Evolutionary conservation across 1,140 invertebrate genomes (phyloP).

Genomic region (Drosophila pectinifera): DNA sequence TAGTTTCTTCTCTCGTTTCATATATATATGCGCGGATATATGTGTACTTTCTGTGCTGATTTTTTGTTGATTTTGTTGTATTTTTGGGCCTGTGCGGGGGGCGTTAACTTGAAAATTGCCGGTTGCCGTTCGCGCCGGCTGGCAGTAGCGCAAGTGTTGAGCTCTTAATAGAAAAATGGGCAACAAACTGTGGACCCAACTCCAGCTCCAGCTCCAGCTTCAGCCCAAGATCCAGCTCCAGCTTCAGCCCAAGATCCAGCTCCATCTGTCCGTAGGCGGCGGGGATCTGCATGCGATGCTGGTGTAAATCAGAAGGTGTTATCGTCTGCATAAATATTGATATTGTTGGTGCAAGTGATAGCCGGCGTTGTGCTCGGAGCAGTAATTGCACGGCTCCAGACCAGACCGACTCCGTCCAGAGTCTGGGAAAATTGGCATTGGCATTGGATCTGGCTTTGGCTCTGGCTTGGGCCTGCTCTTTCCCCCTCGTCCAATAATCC

Average conservation of each 20-base stretch:
- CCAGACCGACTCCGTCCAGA: constrained; percentile 17
- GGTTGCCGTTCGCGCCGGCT: constrained; percentile 56
- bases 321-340: constrained; percentile 84
- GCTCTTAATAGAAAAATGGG: constrained; percentile 81
- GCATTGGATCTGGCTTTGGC: constrained; percentile 38
- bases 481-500: constrained; percentile 51
- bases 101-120: constrained; percentile 81
- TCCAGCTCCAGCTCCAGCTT: background rate
- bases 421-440: constrained; percentile 74
- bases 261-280: constrained; percentile 45
- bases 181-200: constrained; percentile 21
- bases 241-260: constrained; percentile 5
- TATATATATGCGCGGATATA: constrained; percentile 31
- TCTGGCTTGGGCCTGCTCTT: constrained; percentile 5
- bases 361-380: constrained; percentile 80
- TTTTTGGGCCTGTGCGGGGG: constrained; percentile 60
- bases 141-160: constrained; percentile 83
- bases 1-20: constrained; percentile 63
- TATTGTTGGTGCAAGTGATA: constrained; percentile 82
- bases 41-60: background rate
- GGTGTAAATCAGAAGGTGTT: constrained; percentile 83
- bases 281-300: constrained; percentile 76
- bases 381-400: constrained; percentile 70
- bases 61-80: constrained; percentile 13
- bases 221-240: constrained; percentile 1